These are phyloP conservation scores for Thamnaconus septentrionalis DNA, from an alignment of 2,113 vertebrate genomes.

Conservation along the genomic window DNA sequence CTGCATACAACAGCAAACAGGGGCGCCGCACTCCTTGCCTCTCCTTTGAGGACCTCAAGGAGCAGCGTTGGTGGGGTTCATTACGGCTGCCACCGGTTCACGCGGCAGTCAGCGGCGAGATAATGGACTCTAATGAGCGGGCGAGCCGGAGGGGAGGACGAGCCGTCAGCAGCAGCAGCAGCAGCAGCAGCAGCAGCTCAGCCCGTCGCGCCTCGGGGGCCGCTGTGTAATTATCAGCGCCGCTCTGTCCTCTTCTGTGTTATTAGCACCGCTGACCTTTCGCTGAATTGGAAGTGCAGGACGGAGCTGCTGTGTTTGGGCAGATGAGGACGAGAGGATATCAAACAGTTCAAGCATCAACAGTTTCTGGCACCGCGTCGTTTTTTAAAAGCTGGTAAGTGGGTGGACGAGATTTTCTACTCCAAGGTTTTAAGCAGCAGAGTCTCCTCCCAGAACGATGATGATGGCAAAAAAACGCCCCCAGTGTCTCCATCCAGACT, in stretches of 20 bases:
- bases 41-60: conserved; percentile 16
- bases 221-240: conserved; percentile 46
- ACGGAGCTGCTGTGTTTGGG: conserved; percentile 3
- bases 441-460: background rate
- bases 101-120: conserved; percentile 7
- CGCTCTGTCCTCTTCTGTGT: conserved; percentile 35
- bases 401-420: conserved; percentile 7
- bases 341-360: too few species aligned
- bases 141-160: background rate
- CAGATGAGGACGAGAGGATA: too few species aligned
- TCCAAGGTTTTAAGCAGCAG: background rate
- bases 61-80: conserved; percentile 31
- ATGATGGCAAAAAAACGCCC: conserved; percentile 17
- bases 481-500: background rate
- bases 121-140: conserved; percentile 47
- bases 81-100: conserved; percentile 30
- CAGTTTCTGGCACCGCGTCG: too few species aligned
- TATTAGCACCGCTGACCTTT: conserved; percentile 55
- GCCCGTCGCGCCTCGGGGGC: background rate
- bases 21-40: background rate
- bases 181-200: too few species aligned
- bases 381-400: conserved; percentile 5
- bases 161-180: conserved; percentile 3
- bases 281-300: conserved; percentile 6
- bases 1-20: background rate